These are phyloP conservation scores for Lepus timidus DNA, from an alignment of 2,113 vertebrate species.

Conservation along the genomic window DNA sequence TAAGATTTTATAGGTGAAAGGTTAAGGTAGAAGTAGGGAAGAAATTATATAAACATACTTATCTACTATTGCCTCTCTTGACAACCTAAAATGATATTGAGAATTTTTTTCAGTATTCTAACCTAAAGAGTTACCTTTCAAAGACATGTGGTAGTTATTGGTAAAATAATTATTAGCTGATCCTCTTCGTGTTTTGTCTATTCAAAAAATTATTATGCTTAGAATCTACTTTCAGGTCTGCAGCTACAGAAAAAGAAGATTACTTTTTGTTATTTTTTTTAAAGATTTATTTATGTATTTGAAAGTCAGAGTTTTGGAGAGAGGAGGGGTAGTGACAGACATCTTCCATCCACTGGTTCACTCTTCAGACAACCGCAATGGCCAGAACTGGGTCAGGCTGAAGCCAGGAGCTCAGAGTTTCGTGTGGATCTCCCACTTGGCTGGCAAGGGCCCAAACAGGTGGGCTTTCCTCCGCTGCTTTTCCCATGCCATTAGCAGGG, in stretches of 20 bases:
- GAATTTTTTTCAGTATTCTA: not conserved
- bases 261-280: not conserved
- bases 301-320: too few species aligned
- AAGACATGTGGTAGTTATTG: not conserved
- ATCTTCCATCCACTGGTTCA: too few species aligned
- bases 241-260: not conserved
- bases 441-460: too few species aligned
- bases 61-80: slow-evolving; percentile 1
- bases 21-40: not conserved
- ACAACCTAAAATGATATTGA: not conserved
- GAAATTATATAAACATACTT: not conserved
- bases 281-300: too few species aligned
- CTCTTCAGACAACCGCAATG: too few species aligned
- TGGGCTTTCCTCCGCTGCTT: too few species aligned
- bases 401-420: too few species aligned
- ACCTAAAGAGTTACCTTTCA: not conserved
- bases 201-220: slow-evolving; percentile 35
- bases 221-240: not conserved
- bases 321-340: too few species aligned
- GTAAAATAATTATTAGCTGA: not conserved
- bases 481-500: too few species aligned
- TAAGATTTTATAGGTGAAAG: slow-evolving; percentile 13
- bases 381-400: too few species aligned
- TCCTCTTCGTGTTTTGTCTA: not conserved
- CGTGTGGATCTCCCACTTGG: too few species aligned